Evolutionary conservation across 1,140 invertebrate genomes (phyloP), one percentile per base, ranked within the genome.

Genomic region (Telenomus remus): DNA sequence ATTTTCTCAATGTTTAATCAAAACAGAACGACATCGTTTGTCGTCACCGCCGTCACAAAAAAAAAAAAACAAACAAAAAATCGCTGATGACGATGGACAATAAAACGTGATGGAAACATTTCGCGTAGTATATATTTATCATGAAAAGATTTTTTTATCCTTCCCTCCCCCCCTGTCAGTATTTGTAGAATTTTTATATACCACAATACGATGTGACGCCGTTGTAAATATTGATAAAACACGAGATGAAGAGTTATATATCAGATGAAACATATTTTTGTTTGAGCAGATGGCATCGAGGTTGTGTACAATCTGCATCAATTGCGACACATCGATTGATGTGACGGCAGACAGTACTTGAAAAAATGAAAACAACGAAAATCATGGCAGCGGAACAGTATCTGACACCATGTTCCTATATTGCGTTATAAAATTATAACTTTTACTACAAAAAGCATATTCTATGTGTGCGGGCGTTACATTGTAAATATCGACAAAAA

Each of bases 11-110:
- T 63, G 61, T 57, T 61, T 14, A 63, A 70, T 70, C 53, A 57
- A 70, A 56, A 56, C 46, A 44, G 39, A 43, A 60, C 48, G 66
- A 61, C 50, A 63, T 55, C 19, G 61, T 49, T 61, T 44, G 66
- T 56, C 15, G 66, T 70, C 57, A 63, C 57, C 61, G 69, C 69
- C 69, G 69, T 72, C 69, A 72, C 61, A 65, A 72, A 57, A 56
- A 27, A 1, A 27, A 27, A n/a, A n/a, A n/a, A n/a, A n/a, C n/a
- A n/a, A n/a, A n/a, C n/a, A 64, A 72, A 63, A 50, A 63, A 39
- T 51, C 69, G 14, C 11, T 39, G 53, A 54, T 65, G 55, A 60
- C 60, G 54, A 65, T 63, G 48, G 69, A 72, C 69, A 65, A 65
- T 72, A 72, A 72, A 48, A 37, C 46, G 43, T 27, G 19, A 27